Evolutionary conservation across 2,797 vertebrate genomes (phyloP), one percentile per base, ranked within the genome.

Genomic region (Botia kubotai): DNA sequence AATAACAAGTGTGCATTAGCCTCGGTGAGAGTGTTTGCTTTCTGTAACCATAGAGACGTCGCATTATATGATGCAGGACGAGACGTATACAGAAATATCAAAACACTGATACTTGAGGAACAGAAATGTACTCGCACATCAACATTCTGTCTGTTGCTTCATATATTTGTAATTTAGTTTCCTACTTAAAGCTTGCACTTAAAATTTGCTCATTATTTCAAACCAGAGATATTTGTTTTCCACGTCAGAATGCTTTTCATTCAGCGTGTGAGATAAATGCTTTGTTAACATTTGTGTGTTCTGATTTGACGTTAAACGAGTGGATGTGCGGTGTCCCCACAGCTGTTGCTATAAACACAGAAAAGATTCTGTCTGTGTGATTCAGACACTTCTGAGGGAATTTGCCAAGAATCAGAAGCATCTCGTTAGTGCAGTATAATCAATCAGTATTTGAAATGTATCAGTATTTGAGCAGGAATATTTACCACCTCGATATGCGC

Each of bases 331-430:
- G n/a, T n/a, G n/a, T n/a, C 78, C 83, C 89, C 87, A 88, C 36
- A 62, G 26, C 79, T 52, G 67, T 85, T 90, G 67, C 86, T 85
- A 80, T 82, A 89, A 91, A 86, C 80, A 87, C 92, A 88, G 89
- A 80, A 84, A 87, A 58, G 80, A 87, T 76, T 83, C 82, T 86
- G 88, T 85, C 87, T 83, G 81, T 83, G 79, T 90, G 85, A 72
- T 86, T 87, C 87, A 87, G 3, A 75, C 84, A 82, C 87, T 82
- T 87, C 89, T 91, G 86, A 75, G 71, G 90, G 89, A 90, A 91
- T 84, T 53, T 86, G 84, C 82, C 85, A 86, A 74, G 76, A 88
- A 90, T 87, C 72, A 60, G 81, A 88, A 91, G 87, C 80, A 83
- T 90, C 89, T 88, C 23, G 83, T 90, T 93, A 91, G 78, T 85